Base-by-base conservation (phyloP, 2,113 vertebrate species). In the Corythoichthys haematopterus region DNA sequence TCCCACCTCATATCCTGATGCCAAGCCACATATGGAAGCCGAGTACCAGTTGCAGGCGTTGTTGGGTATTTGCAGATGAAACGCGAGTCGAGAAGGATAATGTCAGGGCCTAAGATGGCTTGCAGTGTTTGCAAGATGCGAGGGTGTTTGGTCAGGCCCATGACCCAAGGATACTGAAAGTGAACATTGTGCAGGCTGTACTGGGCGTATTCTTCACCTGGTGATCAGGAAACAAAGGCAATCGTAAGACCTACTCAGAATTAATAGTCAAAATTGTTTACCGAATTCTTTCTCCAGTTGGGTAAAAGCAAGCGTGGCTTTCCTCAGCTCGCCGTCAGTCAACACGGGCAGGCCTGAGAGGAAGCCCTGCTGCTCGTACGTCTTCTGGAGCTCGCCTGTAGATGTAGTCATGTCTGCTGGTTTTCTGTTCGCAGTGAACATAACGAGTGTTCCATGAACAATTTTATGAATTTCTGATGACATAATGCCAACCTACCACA, bases 31-130 rank as follows among this genome's bases (percentile, higher is more conserved):
- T 88, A 93, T 1, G 90, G 91, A 10, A 91, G 78, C 13, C 1
- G 77, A 43, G 1, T 33, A 0, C 60, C 66, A 38, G 59, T 1
- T 5, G 52, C 15, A 55, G 66, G 75, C 43, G 62, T 1, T 2
- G 69, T 40, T 3, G 93, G 90, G 71, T 93, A 93, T 86, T 93
- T 93, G 72, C 91, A 93, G 80, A 93, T 93, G 76, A 93, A 93
- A 46, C 90, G 87, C 6, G 93, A 93, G 77, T 93, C 92, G 37
- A 93, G 84, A 35, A 93, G 84, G 55, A 93, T 84, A 65, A 93
- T 78, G 38, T 93, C 87, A 1, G 84, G 84, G 3, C 91, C 93
- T 69, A 93, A 70, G 65, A 87, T 40, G 4, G 88, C 79, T 60
- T 74, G 81, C 64, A 93, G 71, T 43, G 81, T 74, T 65, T 79